Evolutionary conservation across 2,113 vertebrate genomes (phyloP).

Genomic region (Ochotona curzoniae): DNA sequence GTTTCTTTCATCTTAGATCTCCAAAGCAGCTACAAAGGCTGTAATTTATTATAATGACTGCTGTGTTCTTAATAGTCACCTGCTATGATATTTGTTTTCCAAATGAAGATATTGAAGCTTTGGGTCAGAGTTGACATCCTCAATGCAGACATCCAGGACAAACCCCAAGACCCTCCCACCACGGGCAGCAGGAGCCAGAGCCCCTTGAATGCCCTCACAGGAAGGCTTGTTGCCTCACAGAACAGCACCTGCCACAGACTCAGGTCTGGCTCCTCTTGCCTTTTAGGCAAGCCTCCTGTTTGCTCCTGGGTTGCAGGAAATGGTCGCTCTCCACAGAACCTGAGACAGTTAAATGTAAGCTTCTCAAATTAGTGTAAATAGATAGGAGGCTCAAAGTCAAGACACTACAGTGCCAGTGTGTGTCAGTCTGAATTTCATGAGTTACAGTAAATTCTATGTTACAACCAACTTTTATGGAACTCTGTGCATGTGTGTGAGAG

Average conservation of each 20-base stretch:
- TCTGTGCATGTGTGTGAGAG: too few relatives aligned
- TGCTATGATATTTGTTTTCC: constrained; percentile 49
- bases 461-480: background rate
- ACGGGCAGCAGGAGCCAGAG: too few relatives aligned
- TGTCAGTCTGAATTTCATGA: background rate
- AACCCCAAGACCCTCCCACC: background rate
- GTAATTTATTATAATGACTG: constrained; percentile 72
- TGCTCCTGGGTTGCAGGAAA: background rate
- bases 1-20: constrained; percentile 76
- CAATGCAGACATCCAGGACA: background rate
- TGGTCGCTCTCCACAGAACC: background rate
- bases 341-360: background rate
- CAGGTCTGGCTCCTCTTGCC: background rate
- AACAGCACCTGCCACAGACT: background rate
- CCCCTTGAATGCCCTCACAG: background rate
- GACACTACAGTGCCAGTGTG: too few relatives aligned
- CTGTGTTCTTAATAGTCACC: constrained; percentile 71
- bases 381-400: background rate
- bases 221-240: background rate
- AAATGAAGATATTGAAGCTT: constrained; percentile 32
- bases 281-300: background rate
- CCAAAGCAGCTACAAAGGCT: constrained; percentile 64
- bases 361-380: background rate
- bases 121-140: background rate
- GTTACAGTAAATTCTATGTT: background rate